These are phyloP conservation scores for Drosophila fulvimacula DNA, from an alignment of 2,888 invertebrate species.

Conservation along the genomic window DNA sequence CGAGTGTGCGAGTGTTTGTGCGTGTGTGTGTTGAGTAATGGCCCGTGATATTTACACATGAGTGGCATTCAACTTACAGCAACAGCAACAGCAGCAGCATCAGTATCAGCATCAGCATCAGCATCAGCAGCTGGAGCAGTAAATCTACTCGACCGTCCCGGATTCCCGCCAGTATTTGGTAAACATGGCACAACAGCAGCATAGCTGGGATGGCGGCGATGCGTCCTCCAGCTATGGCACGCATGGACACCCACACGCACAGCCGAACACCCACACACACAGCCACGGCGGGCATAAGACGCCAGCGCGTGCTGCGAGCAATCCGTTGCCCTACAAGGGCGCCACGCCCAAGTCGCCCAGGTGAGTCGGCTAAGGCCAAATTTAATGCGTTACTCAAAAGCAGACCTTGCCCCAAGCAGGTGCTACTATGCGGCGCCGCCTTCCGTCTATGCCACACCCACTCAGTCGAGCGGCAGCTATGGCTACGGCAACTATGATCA, in stretches of 20 bases:
- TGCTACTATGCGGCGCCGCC: slow-evolving; percentile 60
- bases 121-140: slow-evolving; percentile 28
- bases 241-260: slow-evolving; percentile 44
- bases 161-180: slow-evolving; percentile 15
- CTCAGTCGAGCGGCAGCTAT: slow-evolving; percentile 31
- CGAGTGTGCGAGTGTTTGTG: slow-evolving; percentile 7
- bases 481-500: slow-evolving; percentile 69
- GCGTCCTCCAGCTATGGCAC: slow-evolving; percentile 34
- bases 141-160: slow-evolving; percentile 2
- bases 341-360: slow-evolving; percentile 82
- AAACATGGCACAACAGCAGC: slow-evolving; percentile 74
- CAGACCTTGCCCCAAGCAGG: slow-evolving; percentile 18
- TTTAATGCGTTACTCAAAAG: neutral
- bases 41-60: slow-evolving; percentile 76
- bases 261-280: slow-evolving; percentile 33
- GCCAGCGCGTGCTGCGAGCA: slow-evolving; percentile 72
- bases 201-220: slow-evolving; percentile 77
- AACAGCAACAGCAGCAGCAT: slow-evolving; percentile 19
- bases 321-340: slow-evolving; percentile 80
- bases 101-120: too few relatives aligned
- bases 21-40: slow-evolving; percentile 63
- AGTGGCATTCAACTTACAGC: slow-evolving; percentile 64
- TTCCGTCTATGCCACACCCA: slow-evolving; percentile 57
- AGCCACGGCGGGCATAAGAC: slow-evolving; percentile 57
- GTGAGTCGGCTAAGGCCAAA: slow-evolving; percentile 58